These are phyloP conservation scores for Panonychus citri DNA, from an alignment of 1,140 invertebrate genomes.

Conservation along the genomic window DNA sequence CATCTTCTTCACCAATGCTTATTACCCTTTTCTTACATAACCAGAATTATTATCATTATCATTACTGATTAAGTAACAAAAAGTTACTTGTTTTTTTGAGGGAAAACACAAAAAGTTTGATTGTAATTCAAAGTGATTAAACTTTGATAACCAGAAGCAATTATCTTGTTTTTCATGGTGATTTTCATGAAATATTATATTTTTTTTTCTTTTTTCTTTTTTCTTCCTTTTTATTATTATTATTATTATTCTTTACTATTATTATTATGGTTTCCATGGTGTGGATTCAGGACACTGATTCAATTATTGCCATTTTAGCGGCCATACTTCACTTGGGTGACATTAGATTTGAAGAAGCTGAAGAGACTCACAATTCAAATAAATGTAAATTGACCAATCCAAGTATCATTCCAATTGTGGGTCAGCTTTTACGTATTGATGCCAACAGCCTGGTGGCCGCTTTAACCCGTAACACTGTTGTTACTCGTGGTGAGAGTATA, in stretches of 20 bases:
- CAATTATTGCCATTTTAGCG: conserved; percentile 37
- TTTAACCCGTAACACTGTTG: conserved; percentile 61
- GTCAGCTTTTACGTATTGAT: conserved; percentile 53
- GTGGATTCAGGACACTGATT: conserved; percentile 1
- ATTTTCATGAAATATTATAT: neutral
- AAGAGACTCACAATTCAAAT: neutral
- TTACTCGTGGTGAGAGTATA: conserved; percentile 77
- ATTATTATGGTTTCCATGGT: neutral
- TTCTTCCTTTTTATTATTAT: neutral
- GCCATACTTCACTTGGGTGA: conserved; percentile 72
- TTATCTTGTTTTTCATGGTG: too few species aligned
- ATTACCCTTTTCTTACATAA: too few species aligned
- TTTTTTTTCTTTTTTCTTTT: neutral
- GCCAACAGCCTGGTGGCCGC: conserved; percentile 50
- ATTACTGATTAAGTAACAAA: too few species aligned
- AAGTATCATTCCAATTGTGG: conserved; percentile 30
- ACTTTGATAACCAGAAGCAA: too few species aligned
- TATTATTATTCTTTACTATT: neutral
- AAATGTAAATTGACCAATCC: neutral
- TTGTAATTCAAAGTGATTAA: too few species aligned
- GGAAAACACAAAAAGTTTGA: too few species aligned
- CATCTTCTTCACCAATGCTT: too few species aligned
- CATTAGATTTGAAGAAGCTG: conserved; percentile 30
- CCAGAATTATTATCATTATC: too few species aligned
- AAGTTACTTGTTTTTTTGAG: too few species aligned